These are phyloP conservation scores for Corapipo altera DNA, from an alignment of 2,113 vertebrate genomes.

Conservation along the genomic window DNA sequence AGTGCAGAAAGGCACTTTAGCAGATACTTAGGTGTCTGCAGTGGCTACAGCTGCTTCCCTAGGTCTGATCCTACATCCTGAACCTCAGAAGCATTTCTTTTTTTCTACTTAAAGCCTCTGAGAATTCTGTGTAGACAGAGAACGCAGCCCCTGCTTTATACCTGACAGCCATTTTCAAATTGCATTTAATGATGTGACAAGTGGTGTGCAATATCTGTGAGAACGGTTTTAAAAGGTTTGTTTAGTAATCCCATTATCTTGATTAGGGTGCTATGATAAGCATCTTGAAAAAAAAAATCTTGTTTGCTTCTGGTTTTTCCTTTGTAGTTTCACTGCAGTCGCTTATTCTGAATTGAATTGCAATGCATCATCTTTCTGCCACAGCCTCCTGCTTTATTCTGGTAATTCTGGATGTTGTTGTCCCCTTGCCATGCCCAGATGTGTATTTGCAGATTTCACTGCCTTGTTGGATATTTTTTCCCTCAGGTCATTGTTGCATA, in stretches of 20 bases:
- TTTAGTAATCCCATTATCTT: constrained; percentile 38
- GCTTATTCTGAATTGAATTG: neutral
- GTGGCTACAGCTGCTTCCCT: neutral
- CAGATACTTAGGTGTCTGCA: neutral
- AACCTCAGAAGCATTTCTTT: neutral
- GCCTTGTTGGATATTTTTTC: neutral
- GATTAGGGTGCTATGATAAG: constrained; percentile 16
- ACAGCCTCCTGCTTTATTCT: neutral
- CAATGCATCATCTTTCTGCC: neutral
- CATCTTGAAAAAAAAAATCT: neutral
- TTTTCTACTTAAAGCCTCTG: neutral
- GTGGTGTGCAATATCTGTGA: neutral
- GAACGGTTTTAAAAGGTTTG: constrained; percentile 35
- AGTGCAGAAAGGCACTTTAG: neutral
- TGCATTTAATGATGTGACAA: constrained; percentile 38
- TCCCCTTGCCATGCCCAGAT: neutral
- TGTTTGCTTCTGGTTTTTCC: neutral
- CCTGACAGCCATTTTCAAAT: constrained; percentile 26
- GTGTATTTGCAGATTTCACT: constrained; percentile 16
- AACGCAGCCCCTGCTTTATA: neutral
- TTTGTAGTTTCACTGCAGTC: constrained; percentile 15
- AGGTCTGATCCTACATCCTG: neutral
- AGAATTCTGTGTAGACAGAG: neutral
- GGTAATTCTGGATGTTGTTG: constrained; percentile 30
- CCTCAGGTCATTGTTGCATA: neutral